phyloP scores from a whole-genome alignment of 2,888 invertebrate species.

The Harmothoe impar region DNA sequence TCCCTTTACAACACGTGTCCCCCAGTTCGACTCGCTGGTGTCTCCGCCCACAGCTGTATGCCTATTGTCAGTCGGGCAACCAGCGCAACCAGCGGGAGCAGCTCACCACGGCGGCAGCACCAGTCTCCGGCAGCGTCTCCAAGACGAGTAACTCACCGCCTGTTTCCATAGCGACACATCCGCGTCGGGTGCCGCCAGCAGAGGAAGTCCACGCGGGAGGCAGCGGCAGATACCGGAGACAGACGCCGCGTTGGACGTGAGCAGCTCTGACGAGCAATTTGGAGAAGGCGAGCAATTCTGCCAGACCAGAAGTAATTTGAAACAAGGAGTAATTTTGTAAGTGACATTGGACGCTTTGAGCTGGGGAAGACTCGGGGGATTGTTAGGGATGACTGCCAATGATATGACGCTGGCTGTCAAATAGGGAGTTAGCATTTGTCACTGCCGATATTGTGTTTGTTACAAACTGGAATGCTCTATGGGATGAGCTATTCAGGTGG shows the following conservation, averaged over 20 bases:
- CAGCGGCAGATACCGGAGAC: not conserved
- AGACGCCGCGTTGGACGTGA: not conserved
- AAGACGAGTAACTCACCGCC: conserved; percentile 8
- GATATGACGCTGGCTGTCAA: not conserved
- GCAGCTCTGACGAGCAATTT: conserved; percentile 29
- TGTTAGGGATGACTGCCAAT: not conserved
- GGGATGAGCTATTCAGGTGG: not conserved
- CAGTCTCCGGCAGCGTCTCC: not conserved
- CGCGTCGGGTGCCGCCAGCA: not conserved
- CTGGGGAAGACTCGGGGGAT: not conserved
- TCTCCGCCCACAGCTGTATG: not conserved
- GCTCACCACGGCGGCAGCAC: conserved; percentile 12
- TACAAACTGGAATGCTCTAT: no score
- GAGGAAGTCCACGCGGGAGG: conserved; percentile 20
- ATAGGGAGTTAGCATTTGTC: no score
- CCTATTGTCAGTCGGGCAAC: conserved; percentile 12
- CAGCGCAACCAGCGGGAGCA: not conserved
- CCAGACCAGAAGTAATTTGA: not conserved
- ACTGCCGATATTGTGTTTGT: no score
- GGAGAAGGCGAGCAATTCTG: not conserved
- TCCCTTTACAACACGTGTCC: no score
- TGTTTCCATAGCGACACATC: conserved; percentile 39
- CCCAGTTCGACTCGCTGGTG: not conserved
- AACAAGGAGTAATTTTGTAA: no score
- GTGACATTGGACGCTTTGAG: no score